Evolutionary conservation across 2,888 invertebrate genomes (phyloP).

Genomic region (Suillia variegata): DNA sequence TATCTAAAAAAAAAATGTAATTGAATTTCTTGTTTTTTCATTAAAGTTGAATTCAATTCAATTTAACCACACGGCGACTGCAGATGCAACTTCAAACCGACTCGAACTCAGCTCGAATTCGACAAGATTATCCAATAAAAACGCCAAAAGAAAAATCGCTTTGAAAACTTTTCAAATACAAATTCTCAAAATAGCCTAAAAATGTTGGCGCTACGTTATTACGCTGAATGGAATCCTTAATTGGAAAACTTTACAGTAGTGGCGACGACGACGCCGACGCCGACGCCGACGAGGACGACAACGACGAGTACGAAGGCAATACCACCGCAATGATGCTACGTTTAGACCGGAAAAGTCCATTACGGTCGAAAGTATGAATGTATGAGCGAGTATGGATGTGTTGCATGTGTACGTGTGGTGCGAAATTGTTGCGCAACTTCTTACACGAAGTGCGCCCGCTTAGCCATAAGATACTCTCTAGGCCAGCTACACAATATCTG

Average conservation of each 20-base stretch:
- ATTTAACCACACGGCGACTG: slow-evolving; percentile 2
- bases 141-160: slow-evolving; percentile 7
- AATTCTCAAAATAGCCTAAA: slow-evolving; percentile 13
- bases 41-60: too few species aligned
- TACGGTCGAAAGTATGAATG: neutral
- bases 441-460: too few species aligned
- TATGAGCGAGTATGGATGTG: neutral
- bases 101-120: too few species aligned
- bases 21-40: too few species aligned
- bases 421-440: too few species aligned
- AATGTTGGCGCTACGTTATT: neutral
- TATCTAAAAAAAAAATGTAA: too few species aligned
- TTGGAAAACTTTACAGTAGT: slow-evolving; percentile 37
- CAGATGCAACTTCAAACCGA: too few species aligned
- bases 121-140: neutral
- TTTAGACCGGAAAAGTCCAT: slow-evolving; percentile 1
- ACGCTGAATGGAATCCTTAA: slow-evolving; percentile 31
- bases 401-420: neutral
- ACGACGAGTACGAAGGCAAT: too few species aligned
- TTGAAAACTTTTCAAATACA: slow-evolving; percentile 13
- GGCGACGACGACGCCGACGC: too few species aligned
- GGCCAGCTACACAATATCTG: too few species aligned
- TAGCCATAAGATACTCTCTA: too few species aligned
- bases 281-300: too few species aligned
- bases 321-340: slow-evolving; percentile 1